Percentiles rank a stretch among this genome's conserved stretches.
These are phyloP conservation scores for Malthinus seriepunctatus DNA, from an alignment of 2,888 invertebrate species.

Conservation along the genomic window DNA sequence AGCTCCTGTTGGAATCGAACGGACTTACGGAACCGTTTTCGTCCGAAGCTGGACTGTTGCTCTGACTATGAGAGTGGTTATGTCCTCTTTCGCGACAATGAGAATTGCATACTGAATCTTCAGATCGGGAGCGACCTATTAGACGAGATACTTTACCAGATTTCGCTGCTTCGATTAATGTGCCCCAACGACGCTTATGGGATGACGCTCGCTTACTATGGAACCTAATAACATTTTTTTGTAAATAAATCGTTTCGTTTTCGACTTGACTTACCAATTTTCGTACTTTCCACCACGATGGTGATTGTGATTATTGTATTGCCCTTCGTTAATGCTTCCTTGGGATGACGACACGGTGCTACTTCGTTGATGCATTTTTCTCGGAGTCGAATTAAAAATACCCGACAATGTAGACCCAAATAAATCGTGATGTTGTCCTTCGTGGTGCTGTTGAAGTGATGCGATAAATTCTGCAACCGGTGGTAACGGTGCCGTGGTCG, in stretches of 20 bases:
- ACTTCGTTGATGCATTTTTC: constrained; percentile 55
- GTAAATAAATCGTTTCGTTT: no score
- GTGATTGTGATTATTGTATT: constrained; percentile 36
- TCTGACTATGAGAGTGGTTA: constrained; percentile 56
- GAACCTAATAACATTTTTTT: constrained; percentile 47
- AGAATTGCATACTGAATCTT: constrained; percentile 77
- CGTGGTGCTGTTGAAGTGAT: constrained; percentile 66
- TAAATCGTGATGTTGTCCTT: constrained; percentile 62
- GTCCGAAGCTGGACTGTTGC: constrained; percentile 64
- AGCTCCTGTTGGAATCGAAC: constrained; percentile 72
- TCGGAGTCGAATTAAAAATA: constrained; percentile 60
- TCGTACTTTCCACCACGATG: constrained; percentile 39
- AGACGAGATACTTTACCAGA: constrained; percentile 78
- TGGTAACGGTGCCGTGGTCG: constrained; percentile 63
- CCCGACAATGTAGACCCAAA: constrained; percentile 73
- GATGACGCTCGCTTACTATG: constrained; percentile 60
- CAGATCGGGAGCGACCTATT: constrained; percentile 78
- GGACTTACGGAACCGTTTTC: constrained; percentile 74
- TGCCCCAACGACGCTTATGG: constrained; percentile 80
- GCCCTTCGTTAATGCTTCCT: constrained; percentile 53
- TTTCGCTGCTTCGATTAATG: constrained; percentile 85
- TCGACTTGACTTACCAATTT: constrained; percentile 19
- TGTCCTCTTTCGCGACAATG: constrained; percentile 59
- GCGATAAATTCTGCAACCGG: constrained; percentile 81
- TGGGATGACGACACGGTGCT: constrained; percentile 54